phyloP scores from a whole-genome alignment of 2,113 vertebrate genomes.

The Rallus limicola region DNA sequence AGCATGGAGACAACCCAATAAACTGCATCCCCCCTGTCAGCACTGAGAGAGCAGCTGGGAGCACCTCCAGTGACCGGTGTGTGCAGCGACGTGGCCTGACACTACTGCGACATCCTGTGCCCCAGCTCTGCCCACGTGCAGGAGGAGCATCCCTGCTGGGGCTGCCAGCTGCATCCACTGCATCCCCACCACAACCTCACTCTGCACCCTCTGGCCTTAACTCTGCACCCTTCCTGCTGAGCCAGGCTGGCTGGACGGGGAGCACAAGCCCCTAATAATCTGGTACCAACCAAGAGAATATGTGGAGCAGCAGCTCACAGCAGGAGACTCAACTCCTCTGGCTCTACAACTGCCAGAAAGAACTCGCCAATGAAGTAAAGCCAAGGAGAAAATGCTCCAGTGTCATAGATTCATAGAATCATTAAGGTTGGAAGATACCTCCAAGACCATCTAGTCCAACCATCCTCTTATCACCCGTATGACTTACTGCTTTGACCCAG shows the following conservation, averaged over 20 bases:
- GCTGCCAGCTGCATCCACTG: fast-evolving
- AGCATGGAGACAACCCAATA: not conserved
- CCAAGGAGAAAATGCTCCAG: not conserved
- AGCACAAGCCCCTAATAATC: not conserved
- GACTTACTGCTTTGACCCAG: too few relatives aligned
- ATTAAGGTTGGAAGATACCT: too few relatives aligned
- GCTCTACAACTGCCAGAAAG: not conserved
- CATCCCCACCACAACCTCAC: not conserved
- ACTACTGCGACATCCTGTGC: fast-evolving
- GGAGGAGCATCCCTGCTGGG: not conserved
- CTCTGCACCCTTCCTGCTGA: not conserved
- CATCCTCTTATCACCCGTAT: too few relatives aligned
- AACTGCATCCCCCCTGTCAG: not conserved
- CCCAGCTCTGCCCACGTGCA: not conserved
- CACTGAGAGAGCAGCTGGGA: not conserved
- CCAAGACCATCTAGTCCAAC: not conserved
- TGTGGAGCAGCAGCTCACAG: not conserved
- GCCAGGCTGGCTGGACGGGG: fast-evolving
- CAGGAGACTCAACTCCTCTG: not conserved
- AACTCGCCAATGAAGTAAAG: not conserved
- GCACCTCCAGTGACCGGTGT: fast-evolving
- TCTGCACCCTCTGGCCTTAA: fast-evolving
- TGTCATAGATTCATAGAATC: too few relatives aligned
- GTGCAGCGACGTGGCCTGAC: fast-evolving
- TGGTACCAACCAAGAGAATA: too few relatives aligned